Evolutionary conservation across 2,797 vertebrate genomes (phyloP).

Genomic region (Aplochiton taeniatus): DNA sequence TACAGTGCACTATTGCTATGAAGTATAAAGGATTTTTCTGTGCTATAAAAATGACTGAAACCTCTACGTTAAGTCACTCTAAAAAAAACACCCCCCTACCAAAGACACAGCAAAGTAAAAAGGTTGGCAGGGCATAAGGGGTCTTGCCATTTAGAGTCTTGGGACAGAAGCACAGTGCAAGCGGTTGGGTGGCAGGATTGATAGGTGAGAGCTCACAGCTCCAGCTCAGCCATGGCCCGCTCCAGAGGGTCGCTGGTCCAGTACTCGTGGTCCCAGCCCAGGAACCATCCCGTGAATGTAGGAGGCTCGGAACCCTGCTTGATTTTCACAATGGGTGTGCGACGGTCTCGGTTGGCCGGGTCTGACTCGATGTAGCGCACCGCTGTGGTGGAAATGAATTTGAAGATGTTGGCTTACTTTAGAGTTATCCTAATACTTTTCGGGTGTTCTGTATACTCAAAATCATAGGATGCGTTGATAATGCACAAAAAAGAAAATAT

Average conservation of each 20-base stretch:
- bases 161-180: constrained; percentile 41
- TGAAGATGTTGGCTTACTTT: background rate
- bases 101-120: background rate
- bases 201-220: constrained; percentile 67
- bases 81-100: constrained; percentile 6
- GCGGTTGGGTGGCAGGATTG: constrained; percentile 29
- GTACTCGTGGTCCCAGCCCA: constrained; percentile 94
- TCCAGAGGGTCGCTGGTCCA: constrained; percentile 91
- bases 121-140: constrained; percentile 7
- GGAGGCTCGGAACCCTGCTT: constrained; percentile 92
- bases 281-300: constrained; percentile 96
- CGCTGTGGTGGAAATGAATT: constrained; percentile 68
- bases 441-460: too few relatives aligned
- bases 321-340: constrained; percentile 86
- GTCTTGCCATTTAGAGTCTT: constrained; percentile 24
- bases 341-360: constrained; percentile 84
- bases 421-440: background rate
- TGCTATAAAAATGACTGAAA: too few relatives aligned
- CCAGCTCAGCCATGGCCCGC: constrained; percentile 87
- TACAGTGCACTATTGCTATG: constrained; percentile 5
- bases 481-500: too few relatives aligned
- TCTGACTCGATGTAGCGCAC: constrained; percentile 90
- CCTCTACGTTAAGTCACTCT: constrained; percentile 3
- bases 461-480: too few relatives aligned
- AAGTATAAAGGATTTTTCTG: background rate